Conservation (phyloP, 2,888 invertebrate species). For the Lasioglossum villosulum region DNA sequence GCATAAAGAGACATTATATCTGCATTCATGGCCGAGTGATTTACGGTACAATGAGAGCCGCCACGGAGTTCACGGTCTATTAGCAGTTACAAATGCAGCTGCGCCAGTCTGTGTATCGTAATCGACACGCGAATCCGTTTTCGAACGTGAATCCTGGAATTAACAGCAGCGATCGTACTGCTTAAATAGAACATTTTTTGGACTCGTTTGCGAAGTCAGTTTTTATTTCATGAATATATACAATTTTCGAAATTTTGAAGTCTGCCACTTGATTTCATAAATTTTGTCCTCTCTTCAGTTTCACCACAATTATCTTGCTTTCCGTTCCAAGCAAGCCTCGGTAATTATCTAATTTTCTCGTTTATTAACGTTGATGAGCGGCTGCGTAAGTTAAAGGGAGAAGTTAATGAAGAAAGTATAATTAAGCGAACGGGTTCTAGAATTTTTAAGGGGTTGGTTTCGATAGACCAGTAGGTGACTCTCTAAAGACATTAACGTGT, state of each 20-base stretch:
- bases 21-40: constrained; percentile 75
- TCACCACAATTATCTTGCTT: background rate
- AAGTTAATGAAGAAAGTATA: background rate
- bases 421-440: background rate
- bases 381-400: too few relatives aligned
- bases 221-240: background rate
- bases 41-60: constrained; percentile 73
- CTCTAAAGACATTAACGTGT: constrained; percentile 9
- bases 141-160: constrained; percentile 8
- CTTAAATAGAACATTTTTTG: background rate
- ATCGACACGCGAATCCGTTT: constrained; percentile 37
- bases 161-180: background rate
- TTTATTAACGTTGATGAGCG: background rate
- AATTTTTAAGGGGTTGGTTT: background rate
- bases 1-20: constrained; percentile 75
- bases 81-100: constrained; percentile 65
- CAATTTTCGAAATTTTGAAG: background rate
- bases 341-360: constrained; percentile 6
- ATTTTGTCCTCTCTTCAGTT: background rate
- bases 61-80: constrained; percentile 66
- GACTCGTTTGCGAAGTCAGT: background rate
- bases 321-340: background rate
- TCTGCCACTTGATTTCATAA: background rate
- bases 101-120: constrained; percentile 20
- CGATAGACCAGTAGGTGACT: background rate